Conservation (phyloP, 2,113 vertebrate genomes). For the Triplophysa tibetana region DNA sequence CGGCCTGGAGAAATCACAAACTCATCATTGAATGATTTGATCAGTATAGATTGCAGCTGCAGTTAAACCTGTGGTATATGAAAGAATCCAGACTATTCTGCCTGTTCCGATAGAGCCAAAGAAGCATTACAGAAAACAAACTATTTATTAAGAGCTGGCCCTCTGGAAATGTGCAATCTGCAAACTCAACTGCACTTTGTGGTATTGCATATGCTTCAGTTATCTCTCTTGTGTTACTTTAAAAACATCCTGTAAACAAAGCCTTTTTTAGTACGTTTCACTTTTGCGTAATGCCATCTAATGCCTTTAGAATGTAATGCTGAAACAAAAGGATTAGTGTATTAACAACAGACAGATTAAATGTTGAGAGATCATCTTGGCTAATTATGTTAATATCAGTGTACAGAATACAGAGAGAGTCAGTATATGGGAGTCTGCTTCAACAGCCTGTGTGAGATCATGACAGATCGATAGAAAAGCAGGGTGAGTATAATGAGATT, state of each 20-base stretch:
- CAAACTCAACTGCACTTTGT: neutral
- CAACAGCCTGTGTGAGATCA: neutral
- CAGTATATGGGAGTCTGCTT: neutral
- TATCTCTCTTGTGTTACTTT: neutral
- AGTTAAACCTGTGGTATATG: slow-evolving; percentile 12
- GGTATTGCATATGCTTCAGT: neutral
- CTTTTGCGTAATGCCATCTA: neutral
- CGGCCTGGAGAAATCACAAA: slow-evolving; percentile 7
- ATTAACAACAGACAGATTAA: slow-evolving; percentile 22
- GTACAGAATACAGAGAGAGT: neutral
- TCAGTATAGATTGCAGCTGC: slow-evolving; percentile 9
- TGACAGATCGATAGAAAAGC: too few species aligned
- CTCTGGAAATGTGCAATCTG: neutral
- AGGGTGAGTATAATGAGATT: too few species aligned
- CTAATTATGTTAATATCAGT: slow-evolving; percentile 30
- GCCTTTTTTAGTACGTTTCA: neutral
- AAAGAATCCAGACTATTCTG: slow-evolving; percentile 1
- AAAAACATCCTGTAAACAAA: neutral
- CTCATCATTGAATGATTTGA: slow-evolving; percentile 27
- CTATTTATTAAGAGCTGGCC: slow-evolving; percentile 8
- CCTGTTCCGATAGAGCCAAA: neutral
- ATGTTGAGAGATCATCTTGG: slow-evolving; percentile 10
- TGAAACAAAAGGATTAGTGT: slow-evolving; percentile 6
- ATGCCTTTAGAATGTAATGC: neutral
- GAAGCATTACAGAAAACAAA: neutral